A percentile compares a stretch with the other conserved stretches of the same genome.
Conservation (phyloP, 2,888 invertebrate species). For the Acanthacorydalis orientalis region DNA sequence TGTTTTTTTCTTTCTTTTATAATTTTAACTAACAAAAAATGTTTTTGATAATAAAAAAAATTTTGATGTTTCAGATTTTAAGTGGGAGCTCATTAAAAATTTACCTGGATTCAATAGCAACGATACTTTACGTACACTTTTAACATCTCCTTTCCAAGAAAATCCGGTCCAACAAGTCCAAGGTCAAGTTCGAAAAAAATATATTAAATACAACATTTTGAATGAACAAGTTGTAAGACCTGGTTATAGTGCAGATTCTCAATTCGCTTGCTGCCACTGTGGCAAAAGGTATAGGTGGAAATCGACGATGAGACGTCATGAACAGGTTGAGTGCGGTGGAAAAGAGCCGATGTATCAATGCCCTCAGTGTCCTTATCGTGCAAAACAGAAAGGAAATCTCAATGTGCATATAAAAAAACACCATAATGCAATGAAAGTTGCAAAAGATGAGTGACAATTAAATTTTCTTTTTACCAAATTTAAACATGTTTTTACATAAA, state of each 20-base stretch:
- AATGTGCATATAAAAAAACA: conserved; percentile 68
- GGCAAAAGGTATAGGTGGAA: conserved; percentile 78
- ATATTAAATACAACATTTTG: conserved; percentile 12
- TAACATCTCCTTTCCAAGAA: conserved; percentile 12
- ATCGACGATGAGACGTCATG: conserved; percentile 65
- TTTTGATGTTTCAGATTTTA: conserved; percentile 4
- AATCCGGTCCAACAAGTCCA: neutral
- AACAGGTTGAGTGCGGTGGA: conserved; percentile 67
- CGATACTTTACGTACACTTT: conserved; percentile 13
- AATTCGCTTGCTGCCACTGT: conserved; percentile 67
- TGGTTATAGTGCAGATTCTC: conserved; percentile 32
- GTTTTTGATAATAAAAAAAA: neutral
- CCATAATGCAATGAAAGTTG: conserved; percentile 29
- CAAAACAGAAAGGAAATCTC: conserved; percentile 67
- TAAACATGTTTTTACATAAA: too few species aligned
- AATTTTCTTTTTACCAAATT: too few species aligned
- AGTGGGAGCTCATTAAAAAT: conserved; percentile 1
- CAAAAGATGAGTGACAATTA: too few species aligned
- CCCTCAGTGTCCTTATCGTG: conserved; percentile 59
- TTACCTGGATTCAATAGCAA: conserved; percentile 8
- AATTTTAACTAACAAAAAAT: neutral
- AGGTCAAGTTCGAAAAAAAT: conserved; percentile 9
- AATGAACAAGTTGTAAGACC: conserved; percentile 16
- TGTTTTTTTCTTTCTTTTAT: neutral
- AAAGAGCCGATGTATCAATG: conserved; percentile 71